These are phyloP conservation scores for Larimichthys crocea DNA, from an alignment of 2,113 vertebrate species.

Conservation along the genomic window DNA sequence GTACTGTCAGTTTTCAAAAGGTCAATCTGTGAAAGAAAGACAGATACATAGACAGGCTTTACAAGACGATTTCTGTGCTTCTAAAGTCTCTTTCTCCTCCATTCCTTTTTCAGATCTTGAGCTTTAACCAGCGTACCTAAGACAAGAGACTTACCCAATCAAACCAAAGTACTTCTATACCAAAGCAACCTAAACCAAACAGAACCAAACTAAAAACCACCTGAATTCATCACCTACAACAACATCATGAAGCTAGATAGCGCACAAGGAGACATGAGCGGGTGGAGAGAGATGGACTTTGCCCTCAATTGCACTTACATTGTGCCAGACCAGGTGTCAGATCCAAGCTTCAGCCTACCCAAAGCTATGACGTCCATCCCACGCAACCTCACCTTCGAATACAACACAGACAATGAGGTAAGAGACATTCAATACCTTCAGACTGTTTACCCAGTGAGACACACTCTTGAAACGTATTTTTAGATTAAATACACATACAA, in stretches of 20 bases:
- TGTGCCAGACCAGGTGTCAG: slow-evolving; percentile 80
- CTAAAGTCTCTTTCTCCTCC: neutral
- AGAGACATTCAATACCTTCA: neutral
- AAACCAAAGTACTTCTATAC: slow-evolving; percentile 67
- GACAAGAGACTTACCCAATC: slow-evolving; percentile 26
- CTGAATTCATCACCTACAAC: neutral
- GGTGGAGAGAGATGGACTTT: slow-evolving; percentile 82
- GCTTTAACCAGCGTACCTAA: slow-evolving; percentile 64
- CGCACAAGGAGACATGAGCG: slow-evolving; percentile 67
- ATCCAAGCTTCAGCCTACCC: slow-evolving; percentile 77
- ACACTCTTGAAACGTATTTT: neutral
- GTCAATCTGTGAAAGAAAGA: no score
- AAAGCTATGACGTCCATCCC: slow-evolving; percentile 84
- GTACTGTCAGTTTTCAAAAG: neutral
- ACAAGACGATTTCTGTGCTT: neutral
- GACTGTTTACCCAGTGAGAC: neutral
- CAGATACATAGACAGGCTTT: no score
- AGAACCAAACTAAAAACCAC: slow-evolving; percentile 19
- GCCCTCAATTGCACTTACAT: slow-evolving; percentile 84
- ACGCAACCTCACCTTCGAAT: slow-evolving; percentile 82
- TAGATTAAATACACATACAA: neutral
- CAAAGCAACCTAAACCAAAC: slow-evolving; percentile 69
- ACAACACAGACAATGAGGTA: slow-evolving; percentile 79
- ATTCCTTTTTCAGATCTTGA: slow-evolving; percentile 58
- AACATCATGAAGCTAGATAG: slow-evolving; percentile 78